phyloP scores from a whole-genome alignment of 2,113 vertebrate genomes.

The Lagopus leucura region DNA sequence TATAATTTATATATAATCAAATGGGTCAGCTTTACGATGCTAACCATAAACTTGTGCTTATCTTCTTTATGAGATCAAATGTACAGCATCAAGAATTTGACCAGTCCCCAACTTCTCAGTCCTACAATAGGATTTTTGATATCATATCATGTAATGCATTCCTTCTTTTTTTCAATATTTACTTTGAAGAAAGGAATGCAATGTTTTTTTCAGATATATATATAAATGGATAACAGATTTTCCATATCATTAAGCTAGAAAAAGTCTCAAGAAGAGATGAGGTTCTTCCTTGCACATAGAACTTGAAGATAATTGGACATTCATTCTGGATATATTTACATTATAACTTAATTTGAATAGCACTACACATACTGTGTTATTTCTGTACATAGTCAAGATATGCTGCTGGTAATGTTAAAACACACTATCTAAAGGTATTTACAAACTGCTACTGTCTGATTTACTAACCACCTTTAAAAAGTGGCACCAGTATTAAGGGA shows the following conservation, averaged over 20 bases:
- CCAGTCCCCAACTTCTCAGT: neutral
- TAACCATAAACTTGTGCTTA: slow-evolving; percentile 69
- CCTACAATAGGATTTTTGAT: neutral
- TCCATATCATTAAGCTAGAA: slow-evolving; percentile 44
- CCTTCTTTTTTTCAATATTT: neutral
- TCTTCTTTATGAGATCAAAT: slow-evolving; percentile 60
- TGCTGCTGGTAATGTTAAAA: slow-evolving; percentile 53
- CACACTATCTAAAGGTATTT: slow-evolving; percentile 31
- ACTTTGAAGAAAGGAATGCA: slow-evolving; percentile 56
- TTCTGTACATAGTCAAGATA: slow-evolving; percentile 30
- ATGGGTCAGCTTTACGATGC: slow-evolving; percentile 55
- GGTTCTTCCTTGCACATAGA: neutral
- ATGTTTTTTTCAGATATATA: neutral
- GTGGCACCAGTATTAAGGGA: slow-evolving; percentile 25
- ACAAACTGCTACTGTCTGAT: neutral
- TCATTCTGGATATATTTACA: slow-evolving; percentile 72
- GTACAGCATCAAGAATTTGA: slow-evolving; percentile 48
- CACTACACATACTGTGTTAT: slow-evolving; percentile 24
- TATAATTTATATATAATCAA: slow-evolving; percentile 57
- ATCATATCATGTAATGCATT: slow-evolving; percentile 10
- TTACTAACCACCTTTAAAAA: slow-evolving; percentile 8
- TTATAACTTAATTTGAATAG: slow-evolving; percentile 34
- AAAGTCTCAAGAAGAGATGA: slow-evolving; percentile 30
- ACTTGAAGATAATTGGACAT: slow-evolving; percentile 65
- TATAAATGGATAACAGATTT: slow-evolving; percentile 45